Evolutionary conservation across 2,888 invertebrate species (phyloP), one percentile per base, ranked within the genome.

Genomic region (Papilio elwesi): DNA sequence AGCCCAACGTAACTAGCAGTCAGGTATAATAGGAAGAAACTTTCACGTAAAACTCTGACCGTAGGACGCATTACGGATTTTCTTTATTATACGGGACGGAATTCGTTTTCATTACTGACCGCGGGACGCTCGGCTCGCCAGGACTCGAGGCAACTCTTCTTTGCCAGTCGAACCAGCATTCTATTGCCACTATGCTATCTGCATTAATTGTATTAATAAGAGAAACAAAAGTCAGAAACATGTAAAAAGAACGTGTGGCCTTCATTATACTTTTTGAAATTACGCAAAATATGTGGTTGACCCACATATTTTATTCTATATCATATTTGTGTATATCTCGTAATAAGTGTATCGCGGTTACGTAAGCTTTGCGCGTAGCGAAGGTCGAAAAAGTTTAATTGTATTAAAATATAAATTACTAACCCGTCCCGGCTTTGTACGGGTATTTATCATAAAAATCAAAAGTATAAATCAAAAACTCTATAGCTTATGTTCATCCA

Each of bases 241-340:
- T 59, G 59, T 38, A 59, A 59, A 57, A 59, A 59, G 59, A 59
- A 38, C 59, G 59, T 9, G 59, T 59, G 59, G 9, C 48, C 43
- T 38, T 36, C 49, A 64, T 49, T 26, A 49, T 64, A 26, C 26
- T 26, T 64, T n/a, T 64, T 64, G 26, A 49, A 64, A 49, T 64
- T 47, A 49, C 67, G 52, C 15, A 55, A 55, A 53, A 67, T 67
- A 53, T 67, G 67, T 67, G 53, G 55, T 53, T 36, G 59, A 68
- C 26, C 43, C n/a, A n/a, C n/a, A n/a, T n/a, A n/a, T n/a, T n/a
- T 26, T 57, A 38, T 68, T 68, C n/a, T 48, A 48, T 49, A 16
- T 64, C 15, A 26, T 57, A 57, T 16, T 68, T 26, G 6, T 57
- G 15, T 68, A 49, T 49, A 9, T 49, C 9, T 57, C 36, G 36